Base-by-base conservation (phyloP, 2,888 invertebrate species). In the Linnaemya vulpina region DNA sequence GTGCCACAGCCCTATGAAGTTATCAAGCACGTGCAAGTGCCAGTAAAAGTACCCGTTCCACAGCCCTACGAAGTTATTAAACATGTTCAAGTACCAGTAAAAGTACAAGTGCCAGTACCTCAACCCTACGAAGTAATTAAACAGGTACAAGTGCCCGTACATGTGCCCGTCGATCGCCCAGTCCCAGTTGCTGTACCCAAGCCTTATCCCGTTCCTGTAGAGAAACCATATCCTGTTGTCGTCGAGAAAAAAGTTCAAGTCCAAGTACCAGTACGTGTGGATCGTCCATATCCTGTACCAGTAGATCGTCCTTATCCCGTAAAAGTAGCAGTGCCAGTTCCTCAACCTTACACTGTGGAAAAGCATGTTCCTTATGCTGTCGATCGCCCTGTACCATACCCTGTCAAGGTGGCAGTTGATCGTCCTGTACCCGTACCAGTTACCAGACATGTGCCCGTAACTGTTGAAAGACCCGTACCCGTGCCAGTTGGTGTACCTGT, bases 311-410 rank as follows among this genome's bases (percentile, higher is more conserved):
- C 94, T 84, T 89, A 89, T 83, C 94, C 94, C 83, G 94, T 94
- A 83, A 93, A 93, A 86, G 94, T 94, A 40, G 88, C 89, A 35
- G 89, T 89, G 25, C 93, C 91, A 83, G 88, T 96, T 73, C 94
- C 94, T 89, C 94, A 94, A 92, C 96, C 95, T 88, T 95, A 95
- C 92, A 95, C 95, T 89, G 95, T 97, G 87, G 94, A 94, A 91
- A 94, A 93, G 91, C 94, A 94, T 92, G 94, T 94, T 88, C 96
- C 95, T 60, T 94, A 94, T 88, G 94, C 95, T 70, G 93, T 93
- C 17, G 94, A 94, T 89, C 92, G 94, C 40, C 93, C 94, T 93
- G 93, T 94, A 86, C 95, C 95, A 3, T 94, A 94, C 90, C 95
- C 94, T 93, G 90, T 94, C 15, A 94, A 94, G 88, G 95, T 96